Conservation (phyloP, 1,140 invertebrate species). For the Atta texana region DNA sequence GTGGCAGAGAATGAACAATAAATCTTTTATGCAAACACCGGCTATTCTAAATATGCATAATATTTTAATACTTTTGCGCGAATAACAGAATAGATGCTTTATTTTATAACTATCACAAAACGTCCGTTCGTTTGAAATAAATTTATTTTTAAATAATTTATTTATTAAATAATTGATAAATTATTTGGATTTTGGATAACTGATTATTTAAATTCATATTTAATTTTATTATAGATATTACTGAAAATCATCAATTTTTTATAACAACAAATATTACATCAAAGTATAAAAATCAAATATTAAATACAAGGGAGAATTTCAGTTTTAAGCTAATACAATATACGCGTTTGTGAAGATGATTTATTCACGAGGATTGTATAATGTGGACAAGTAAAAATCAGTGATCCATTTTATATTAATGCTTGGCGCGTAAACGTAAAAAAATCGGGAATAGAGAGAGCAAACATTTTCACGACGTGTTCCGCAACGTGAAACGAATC, state of each 20-base stretch:
- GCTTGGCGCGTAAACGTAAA: not conserved
- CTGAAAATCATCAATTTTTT: not conserved
- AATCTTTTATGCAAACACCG: slow-evolving; percentile 6
- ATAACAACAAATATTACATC: not conserved
- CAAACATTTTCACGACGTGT: slow-evolving; percentile 9
- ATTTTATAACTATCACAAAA: not conserved
- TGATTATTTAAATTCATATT: slow-evolving; percentile 4
- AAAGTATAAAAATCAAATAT: not conserved
- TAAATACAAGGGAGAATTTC: not conserved
- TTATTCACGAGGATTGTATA: slow-evolving; percentile 6
- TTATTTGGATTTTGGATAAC: not conserved
- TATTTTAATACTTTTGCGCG: slow-evolving; percentile 22
- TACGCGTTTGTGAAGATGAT: not conserved
- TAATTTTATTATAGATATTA: not conserved
- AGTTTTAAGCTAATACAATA: slow-evolving; percentile 9
- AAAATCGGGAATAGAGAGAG: not conserved
- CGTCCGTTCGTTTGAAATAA: not conserved
- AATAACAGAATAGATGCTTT: slow-evolving; percentile 8
- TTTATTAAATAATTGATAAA: not conserved
- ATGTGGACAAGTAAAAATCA: slow-evolving; percentile 6
- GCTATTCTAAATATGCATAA: slow-evolving; percentile 14
- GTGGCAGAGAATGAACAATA: not conserved
- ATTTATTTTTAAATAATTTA: not conserved
- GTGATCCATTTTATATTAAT: not conserved
- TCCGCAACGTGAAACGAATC: not conserved